Percentiles rank a stretch among this genome's conserved stretches.
Conservation (phyloP, 2,113 vertebrate genomes). For the Atherinomorus stipes region DNA sequence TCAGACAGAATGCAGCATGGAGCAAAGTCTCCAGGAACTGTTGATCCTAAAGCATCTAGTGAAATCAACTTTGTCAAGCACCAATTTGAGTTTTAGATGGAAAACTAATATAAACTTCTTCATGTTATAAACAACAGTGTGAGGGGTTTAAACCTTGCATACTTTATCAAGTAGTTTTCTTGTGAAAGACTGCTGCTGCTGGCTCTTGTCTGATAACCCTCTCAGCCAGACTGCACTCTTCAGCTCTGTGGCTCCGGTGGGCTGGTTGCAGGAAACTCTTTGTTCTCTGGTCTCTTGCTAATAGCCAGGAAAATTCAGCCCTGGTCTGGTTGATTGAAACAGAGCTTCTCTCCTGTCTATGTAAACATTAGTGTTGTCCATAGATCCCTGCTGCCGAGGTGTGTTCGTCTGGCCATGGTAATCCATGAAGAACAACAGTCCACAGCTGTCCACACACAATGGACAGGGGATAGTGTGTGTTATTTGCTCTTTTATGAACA, state of each 20-base stretch:
- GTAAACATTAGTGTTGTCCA: constrained; percentile 69
- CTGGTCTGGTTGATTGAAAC: constrained; percentile 65
- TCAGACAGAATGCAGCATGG: constrained; percentile 39
- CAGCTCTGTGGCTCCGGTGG: constrained; percentile 38
- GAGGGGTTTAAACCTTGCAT: neutral
- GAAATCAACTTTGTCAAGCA: constrained; percentile 16
- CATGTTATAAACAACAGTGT: neutral
- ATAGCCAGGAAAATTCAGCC: constrained; percentile 70
- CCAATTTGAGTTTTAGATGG: neutral
- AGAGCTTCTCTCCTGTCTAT: constrained; percentile 64
- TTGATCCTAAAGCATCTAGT: neutral
- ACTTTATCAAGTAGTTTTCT: constrained; percentile 20
- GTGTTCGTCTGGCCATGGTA: constrained; percentile 54
- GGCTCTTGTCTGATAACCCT: constrained; percentile 42
- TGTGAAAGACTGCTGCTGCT: constrained; percentile 30
- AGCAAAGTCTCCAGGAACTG: constrained; percentile 12
- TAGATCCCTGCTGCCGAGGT: constrained; percentile 54
- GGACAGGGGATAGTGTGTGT: constrained; percentile 26
- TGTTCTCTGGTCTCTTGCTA: constrained; percentile 74
- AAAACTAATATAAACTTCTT: neutral
- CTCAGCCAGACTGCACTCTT: constrained; percentile 29
- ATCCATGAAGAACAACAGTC: constrained; percentile 57
- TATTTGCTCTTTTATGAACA: constrained; percentile 26
- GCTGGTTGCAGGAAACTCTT: constrained; percentile 72
- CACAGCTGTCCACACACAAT: constrained; percentile 70